Evolutionary conservation across 1,140 invertebrate species (phyloP).

Genomic region (Philotrypesis tridentata): DNA sequence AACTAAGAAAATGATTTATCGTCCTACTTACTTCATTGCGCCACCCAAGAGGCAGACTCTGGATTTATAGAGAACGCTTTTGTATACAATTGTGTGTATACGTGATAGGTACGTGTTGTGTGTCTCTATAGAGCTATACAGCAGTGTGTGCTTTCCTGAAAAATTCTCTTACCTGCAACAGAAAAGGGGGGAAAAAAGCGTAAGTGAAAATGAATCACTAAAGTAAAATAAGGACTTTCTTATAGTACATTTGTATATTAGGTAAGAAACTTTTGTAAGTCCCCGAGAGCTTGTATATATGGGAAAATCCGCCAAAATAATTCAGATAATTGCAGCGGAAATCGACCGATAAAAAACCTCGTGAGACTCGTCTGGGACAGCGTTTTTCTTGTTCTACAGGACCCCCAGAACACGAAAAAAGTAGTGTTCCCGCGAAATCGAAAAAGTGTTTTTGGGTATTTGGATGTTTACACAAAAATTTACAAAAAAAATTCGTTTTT

Average conservation of each 20-base stretch:
- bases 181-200: background rate
- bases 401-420: too few relatives aligned
- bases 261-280: conserved; percentile 42
- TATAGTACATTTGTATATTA: conserved; percentile 32
- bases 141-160: conserved; percentile 5
- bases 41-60: background rate
- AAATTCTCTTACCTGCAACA: conserved; percentile 37
- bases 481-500: too few relatives aligned
- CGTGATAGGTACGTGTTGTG: too few relatives aligned
- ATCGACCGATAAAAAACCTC: too few relatives aligned
- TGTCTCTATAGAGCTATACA: background rate
- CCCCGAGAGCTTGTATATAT: background rate
- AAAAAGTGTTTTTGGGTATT: too few relatives aligned
- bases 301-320: too few relatives aligned
- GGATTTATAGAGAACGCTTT: conserved; percentile 4
- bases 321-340: too few relatives aligned
- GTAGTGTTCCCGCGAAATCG: too few relatives aligned
- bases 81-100: too few relatives aligned
- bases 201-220: conserved; percentile 9
- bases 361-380: too few relatives aligned
- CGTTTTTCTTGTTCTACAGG: too few relatives aligned
- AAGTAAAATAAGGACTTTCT: conserved; percentile 24
- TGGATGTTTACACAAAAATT: too few relatives aligned
- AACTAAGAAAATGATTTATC: background rate
- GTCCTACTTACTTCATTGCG: background rate